Base-by-base conservation (phyloP, 2,888 invertebrate genomes). In the Xestia sexstrigata region DNA sequence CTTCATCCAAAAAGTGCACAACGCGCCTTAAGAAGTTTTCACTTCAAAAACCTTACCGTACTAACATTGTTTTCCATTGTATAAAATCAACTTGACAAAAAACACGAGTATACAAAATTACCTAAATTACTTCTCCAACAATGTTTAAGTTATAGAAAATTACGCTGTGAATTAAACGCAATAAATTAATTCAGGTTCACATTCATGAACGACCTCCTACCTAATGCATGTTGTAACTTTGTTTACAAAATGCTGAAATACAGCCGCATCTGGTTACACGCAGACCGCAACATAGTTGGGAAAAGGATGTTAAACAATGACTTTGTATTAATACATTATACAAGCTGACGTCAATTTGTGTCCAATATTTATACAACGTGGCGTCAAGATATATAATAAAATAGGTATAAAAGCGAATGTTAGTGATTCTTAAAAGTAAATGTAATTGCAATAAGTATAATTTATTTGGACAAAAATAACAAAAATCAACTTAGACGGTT, bases 191-290 rank as follows among this genome's bases (percentile, higher is more conserved):
- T 73, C 5, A 8, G 35, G 52, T 42, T 52, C 55, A 70, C n/a
- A 70, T 80, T 83, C 52, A 47, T 39, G n/a, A 66, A 83, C 13
- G 30, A 55, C 52, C 65, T 49, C 11, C 11, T 47, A 42, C 11
- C 11, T 47, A 42, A 67, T 63, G 71, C 62, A 78, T 52, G 8
- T 20, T 23, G 39, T 45, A 60, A 73, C 69, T 66, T 69, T 72
- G 65, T 84, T 49, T 71, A 72, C 30, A 60, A 58, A 58, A 26
- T 60, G 17, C 30, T 60, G 3, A 60, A 60, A 60, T 60, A 30
- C 30, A 47, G 30, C 0, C 15, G 8, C 17, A 42, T 58, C 15
- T 52, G 26, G 35, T 73, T 20, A 63, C 45, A 63, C 45, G 20
- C 60, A 35, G 26, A 62, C 65, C 65, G 23, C 65, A 58, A 75